A percentile compares a stretch with the other conserved stretches of the same genome.
phyloP scores from a whole-genome alignment of 2,113 vertebrate genomes.

The Phalacrocorax brasilianus region DNA sequence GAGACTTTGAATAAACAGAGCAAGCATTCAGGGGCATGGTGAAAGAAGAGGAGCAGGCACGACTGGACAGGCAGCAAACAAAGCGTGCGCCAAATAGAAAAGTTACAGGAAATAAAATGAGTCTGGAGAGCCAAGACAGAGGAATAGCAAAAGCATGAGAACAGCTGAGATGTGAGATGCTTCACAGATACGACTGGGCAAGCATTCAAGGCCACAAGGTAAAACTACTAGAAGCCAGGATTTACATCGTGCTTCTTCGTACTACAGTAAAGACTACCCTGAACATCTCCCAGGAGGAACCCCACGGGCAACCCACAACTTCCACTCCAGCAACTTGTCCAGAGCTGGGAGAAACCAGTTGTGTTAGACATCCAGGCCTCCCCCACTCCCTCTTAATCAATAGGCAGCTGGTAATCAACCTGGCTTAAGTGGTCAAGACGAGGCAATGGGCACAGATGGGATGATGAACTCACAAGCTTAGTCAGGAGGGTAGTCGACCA shows the following conservation, averaged over 20 bases:
- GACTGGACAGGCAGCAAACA: not conserved
- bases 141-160: conserved; percentile 32
- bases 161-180: not conserved
- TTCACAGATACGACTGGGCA: conserved; percentile 30
- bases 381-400: not conserved
- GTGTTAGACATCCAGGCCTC: not conserved
- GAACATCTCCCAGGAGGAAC: not conserved
- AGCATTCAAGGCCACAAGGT: not conserved
- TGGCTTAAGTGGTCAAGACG: not conserved
- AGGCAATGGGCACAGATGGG: not conserved
- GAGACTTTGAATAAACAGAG: conserved; percentile 15
- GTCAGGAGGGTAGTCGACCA: not conserved
- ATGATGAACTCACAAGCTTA: not conserved
- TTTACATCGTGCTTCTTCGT: not conserved
- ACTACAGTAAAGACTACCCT: not conserved
- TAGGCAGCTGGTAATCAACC: not conserved
- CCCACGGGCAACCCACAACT: not conserved
- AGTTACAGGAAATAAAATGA: conserved; percentile 31
- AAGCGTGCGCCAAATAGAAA: not conserved
- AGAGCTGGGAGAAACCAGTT: not conserved
- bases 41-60: conserved; percentile 6
- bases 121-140: not conserved
- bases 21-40: not conserved
- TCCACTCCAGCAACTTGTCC: not conserved
- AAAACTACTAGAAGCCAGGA: not conserved